phyloP scores from a whole-genome alignment of 2,797 vertebrate genomes.

The Melanogrammus aeglefinus region DNA sequence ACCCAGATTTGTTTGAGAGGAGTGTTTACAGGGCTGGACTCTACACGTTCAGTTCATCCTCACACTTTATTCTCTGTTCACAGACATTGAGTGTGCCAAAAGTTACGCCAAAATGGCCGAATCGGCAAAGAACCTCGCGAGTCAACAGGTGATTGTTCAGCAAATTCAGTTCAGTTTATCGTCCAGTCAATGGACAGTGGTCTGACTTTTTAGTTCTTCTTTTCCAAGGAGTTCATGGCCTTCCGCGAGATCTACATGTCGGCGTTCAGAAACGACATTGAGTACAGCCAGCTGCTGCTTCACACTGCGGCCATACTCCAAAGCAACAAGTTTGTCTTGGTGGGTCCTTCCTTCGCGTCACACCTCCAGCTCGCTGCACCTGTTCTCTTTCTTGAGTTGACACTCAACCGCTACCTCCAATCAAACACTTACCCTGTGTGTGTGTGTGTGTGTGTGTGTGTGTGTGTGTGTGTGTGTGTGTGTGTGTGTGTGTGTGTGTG shows the following conservation, averaged over 20 bases:
- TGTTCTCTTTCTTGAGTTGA: background rate
- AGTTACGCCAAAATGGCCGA: constrained; percentile 94
- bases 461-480: constrained; percentile 13
- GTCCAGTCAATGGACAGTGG: background rate
- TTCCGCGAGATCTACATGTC: constrained; percentile 87
- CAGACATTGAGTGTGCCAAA: constrained; percentile 93
- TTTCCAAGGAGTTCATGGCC: constrained; percentile 88
- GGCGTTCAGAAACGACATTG: constrained; percentile 89
- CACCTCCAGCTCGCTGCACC: background rate
- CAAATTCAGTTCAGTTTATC: background rate
- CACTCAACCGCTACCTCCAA: background rate
- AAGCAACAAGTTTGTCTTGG: constrained; percentile 95
- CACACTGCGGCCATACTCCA: constrained; percentile 88
- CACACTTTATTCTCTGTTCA: constrained; percentile 32
- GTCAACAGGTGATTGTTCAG: constrained; percentile 79
- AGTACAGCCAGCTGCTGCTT: constrained; percentile 87
- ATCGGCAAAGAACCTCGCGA: constrained; percentile 85
- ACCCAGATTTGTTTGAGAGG: background rate
- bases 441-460: constrained; percentile 10
- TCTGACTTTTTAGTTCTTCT: constrained; percentile 2
- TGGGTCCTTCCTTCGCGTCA: constrained; percentile 47
- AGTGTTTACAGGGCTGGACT: background rate
- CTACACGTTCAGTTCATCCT: background rate
- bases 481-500: constrained; percentile 9
- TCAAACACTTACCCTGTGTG: background rate